Base-by-base conservation (phyloP, 53 echinoderm and acorn worm species). In the Luidia sarsii region DNA sequence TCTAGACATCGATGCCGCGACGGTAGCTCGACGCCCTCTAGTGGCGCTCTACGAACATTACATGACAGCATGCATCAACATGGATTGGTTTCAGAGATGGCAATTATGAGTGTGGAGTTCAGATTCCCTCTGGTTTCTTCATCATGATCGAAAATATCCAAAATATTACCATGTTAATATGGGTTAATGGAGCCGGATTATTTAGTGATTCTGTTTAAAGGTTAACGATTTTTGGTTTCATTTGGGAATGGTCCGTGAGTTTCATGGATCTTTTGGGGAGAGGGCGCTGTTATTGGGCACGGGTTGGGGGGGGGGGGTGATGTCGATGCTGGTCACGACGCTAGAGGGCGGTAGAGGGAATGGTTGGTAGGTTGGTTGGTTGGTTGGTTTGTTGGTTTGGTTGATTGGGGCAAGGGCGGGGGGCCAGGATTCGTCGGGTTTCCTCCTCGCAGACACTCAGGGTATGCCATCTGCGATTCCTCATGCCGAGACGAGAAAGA, bases 71-170 rank as follows among this genome's bases (percentile, higher is more conserved):
- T 72, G 72, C 72, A 37, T 37, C 41, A 56, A 39, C 41, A 72
- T 55, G 27, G 39, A 39, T 39, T 31, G 72, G 55, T 13, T 31
- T 72, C 72, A 52, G 62, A 77, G 77, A 77, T 77, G 77, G 77
- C 77, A 77, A 45, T 41, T 51, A 59, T 77, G 77, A 77, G 77
- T 77, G 68, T 33, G 15, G n/a, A n/a, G n/a, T n/a, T n/a, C n/a
- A n/a, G n/a, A n/a, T n/a, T n/a, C n/a, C n/a, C n/a, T n/a, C n/a
- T n/a, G n/a, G n/a, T n/a, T n/a, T n/a, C n/a, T n/a, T n/a, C n/a
- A n/a, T n/a, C n/a, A n/a, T n/a, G n/a, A n/a, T n/a, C n/a, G n/a
- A n/a, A n/a, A n/a, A n/a, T n/a, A n/a, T n/a, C n/a, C n/a, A n/a
- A n/a, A n/a, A n/a, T n/a, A n/a, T n/a, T n/a, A n/a, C n/a, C n/a